A percentile compares a stretch with the other conserved stretches of the same genome.
Conservation (phyloP, 1,140 invertebrate genomes). For the Druon quercuslanigerum region DNA sequence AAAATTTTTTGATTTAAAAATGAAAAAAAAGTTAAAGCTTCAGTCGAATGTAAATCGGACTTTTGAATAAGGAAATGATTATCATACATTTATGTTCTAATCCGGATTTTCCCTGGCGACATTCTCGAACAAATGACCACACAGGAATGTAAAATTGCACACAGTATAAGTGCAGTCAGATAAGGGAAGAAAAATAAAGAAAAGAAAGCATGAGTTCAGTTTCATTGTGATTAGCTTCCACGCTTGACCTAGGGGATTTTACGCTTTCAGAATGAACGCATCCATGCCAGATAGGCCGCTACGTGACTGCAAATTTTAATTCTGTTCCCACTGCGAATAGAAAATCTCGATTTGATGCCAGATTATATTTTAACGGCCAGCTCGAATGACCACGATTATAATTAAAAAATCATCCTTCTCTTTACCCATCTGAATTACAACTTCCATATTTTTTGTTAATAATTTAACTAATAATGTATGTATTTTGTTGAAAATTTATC, state of each 20-base stretch:
- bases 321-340: not conserved
- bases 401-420: no score
- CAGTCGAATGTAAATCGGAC: not conserved
- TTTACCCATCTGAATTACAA: no score
- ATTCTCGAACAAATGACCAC: constrained; percentile 2
- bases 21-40: no score
- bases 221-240: constrained; percentile 10
- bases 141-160: constrained; percentile 13
- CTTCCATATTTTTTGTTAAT: no score
- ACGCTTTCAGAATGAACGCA: constrained; percentile 18
- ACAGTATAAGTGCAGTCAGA: constrained; percentile 3
- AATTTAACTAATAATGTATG: no score
- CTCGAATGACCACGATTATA: no score
- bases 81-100: constrained; percentile 1
- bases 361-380: not conserved
- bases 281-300: constrained; percentile 18
- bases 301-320: constrained; percentile 28
- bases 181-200: not conserved
- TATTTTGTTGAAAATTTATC: no score
- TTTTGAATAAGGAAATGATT: not conserved
- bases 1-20: no score
- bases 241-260: constrained; percentile 27
- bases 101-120: constrained; percentile 20
- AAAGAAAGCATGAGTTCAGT: constrained; percentile 5
- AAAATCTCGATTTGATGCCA: constrained; percentile 8